Evolutionary conservation across 2,797 vertebrate genomes (phyloP).

Genomic region (Acanthurus leucopareius): DNA sequence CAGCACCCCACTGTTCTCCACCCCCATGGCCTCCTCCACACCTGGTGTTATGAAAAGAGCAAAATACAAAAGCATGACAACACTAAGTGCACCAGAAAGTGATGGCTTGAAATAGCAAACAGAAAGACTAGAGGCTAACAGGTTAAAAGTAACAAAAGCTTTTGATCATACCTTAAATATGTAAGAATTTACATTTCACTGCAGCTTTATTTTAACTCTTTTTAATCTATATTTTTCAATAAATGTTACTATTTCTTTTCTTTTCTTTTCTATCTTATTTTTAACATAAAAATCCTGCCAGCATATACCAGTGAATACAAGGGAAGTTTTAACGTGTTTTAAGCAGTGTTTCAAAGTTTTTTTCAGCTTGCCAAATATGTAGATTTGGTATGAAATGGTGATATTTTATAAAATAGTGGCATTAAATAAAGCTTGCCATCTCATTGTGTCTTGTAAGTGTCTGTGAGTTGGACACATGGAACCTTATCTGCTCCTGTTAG

Average conservation of each 20-base stretch:
- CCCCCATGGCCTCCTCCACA: constrained; percentile 90
- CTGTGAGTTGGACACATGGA: background rate
- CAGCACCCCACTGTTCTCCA: constrained; percentile 89
- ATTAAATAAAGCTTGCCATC: background rate
- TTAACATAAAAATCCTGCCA: background rate
- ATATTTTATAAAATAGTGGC: background rate
- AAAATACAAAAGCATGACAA: background rate
- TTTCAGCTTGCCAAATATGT: background rate
- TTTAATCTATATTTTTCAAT: background rate
- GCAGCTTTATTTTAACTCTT: background rate
- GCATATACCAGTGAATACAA: background rate
- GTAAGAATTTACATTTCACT: background rate
- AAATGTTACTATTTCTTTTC: background rate
- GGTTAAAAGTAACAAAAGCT: background rate
- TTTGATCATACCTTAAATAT: background rate
- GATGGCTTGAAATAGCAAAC: background rate
- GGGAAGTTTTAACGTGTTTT: background rate
- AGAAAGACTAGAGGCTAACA: too few relatives aligned
- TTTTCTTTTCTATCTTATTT: background rate
- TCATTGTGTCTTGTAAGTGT: background rate
- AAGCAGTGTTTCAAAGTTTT: background rate
- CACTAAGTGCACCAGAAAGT: background rate
- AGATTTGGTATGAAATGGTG: background rate
- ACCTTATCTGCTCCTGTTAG: background rate
- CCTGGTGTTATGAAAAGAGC: constrained; percentile 76